Evolutionary conservation across 2,888 invertebrate genomes (phyloP).

Genomic region (Argyresthia albistria): DNA sequence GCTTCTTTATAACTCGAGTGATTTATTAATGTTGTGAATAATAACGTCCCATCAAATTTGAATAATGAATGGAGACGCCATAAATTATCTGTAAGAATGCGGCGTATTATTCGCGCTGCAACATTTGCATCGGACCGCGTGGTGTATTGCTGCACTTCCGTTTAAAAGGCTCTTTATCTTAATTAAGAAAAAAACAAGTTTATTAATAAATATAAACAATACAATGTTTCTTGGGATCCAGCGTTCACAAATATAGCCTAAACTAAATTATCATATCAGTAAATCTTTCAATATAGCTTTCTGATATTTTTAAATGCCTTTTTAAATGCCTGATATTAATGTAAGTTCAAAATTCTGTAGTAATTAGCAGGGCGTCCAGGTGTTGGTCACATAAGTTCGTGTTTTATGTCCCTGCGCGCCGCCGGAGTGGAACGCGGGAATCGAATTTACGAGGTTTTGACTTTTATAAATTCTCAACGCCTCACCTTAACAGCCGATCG

Average conservation of each 20-base stretch:
- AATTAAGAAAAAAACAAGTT: background rate
- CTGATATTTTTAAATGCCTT: no score
- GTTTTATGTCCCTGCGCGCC: constrained; percentile 53
- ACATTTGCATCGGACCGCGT: background rate
- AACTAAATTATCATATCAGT: no score
- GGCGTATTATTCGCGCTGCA: constrained; percentile 20
- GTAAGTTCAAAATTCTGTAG: constrained; percentile 64
- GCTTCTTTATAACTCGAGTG: constrained; percentile 46
- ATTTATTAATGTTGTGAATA: constrained; percentile 68
- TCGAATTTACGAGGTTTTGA: constrained; percentile 60
- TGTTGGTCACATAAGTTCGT: constrained; percentile 68
- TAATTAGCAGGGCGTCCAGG: constrained; percentile 39
- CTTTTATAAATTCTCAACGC: constrained; percentile 61
- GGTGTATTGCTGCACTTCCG: no score
- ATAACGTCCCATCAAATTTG: constrained; percentile 70
- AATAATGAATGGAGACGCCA: constrained; percentile 55
- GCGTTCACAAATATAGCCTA: no score
- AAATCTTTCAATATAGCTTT: no score
- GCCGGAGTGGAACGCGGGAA: constrained; percentile 22
- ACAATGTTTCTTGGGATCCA: no score
- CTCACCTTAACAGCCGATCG: constrained; percentile 59
- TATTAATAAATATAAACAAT: no score
- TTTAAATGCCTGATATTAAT: constrained; percentile 35
- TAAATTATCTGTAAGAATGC: constrained; percentile 41
- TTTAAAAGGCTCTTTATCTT: no score